Conservation (phyloP, 2,113 vertebrate species). For the Pygathrix nemaeus region DNA sequence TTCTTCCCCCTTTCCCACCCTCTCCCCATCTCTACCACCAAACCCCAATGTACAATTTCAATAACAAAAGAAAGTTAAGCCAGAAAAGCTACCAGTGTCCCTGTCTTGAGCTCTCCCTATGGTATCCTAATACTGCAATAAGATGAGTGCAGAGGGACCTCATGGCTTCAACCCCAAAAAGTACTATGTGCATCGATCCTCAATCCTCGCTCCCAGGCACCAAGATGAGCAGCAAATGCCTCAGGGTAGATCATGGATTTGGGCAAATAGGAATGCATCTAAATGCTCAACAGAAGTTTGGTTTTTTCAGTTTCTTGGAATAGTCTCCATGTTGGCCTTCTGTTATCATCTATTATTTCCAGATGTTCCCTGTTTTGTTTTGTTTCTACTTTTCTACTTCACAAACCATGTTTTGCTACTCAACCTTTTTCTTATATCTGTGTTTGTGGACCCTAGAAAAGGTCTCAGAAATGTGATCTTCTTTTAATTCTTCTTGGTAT, state of each 20-base stretch:
- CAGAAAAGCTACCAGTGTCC: not conserved
- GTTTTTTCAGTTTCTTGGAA: not conserved
- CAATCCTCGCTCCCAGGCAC: not conserved
- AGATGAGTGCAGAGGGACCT: not conserved
- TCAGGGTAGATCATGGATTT: not conserved
- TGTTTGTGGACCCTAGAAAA: not conserved
- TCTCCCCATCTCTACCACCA: not conserved
- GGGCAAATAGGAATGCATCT: not conserved
- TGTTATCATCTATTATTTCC: slow-evolving; percentile 54
- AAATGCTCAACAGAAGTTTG: not conserved
- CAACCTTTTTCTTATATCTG: slow-evolving; percentile 41
- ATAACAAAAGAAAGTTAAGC: not conserved
- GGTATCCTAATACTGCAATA: not conserved
- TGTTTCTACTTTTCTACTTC: slow-evolving; percentile 20
- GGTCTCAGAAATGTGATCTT: not conserved
- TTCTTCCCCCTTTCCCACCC: not conserved
- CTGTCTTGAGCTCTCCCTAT: not conserved
- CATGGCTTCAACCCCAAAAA: not conserved
- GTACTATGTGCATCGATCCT: not conserved
- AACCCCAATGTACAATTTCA: not conserved
- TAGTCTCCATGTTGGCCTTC: not conserved
- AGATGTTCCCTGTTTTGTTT: slow-evolving; percentile 43
- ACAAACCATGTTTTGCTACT: slow-evolving; percentile 17
- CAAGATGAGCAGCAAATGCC: not conserved
- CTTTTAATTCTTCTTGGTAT: not conserved